Conservation (phyloP, 2,888 invertebrate genomes). For the Orchesellides sinensis region DNA sequence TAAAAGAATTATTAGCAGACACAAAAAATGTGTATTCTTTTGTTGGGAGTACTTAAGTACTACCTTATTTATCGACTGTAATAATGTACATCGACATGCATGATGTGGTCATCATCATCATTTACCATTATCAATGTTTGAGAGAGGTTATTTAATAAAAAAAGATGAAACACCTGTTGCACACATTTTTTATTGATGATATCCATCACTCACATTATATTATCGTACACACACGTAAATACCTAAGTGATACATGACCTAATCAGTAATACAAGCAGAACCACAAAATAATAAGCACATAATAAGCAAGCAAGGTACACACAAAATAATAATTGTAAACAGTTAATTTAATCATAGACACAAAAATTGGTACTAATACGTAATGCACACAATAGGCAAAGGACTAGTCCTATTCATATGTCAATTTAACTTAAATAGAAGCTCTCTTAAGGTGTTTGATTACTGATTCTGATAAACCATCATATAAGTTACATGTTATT, state of each 20-base stretch:
- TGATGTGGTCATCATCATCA: slow-evolving; percentile 34
- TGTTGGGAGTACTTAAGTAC: too few relatives aligned
- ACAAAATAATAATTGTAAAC: too few relatives aligned
- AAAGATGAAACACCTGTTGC: slow-evolving; percentile 30
- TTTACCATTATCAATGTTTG: not conserved
- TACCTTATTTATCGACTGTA: slow-evolving; percentile 18
- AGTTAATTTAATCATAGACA: slow-evolving; percentile 26
- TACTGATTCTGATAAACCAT: too few relatives aligned
- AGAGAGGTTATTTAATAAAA: slow-evolving; percentile 25
- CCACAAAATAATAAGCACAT: too few relatives aligned
- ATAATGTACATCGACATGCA: slow-evolving; percentile 35
- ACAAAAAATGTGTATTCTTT: not conserved
- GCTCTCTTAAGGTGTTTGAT: too few relatives aligned
- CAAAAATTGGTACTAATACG: not conserved
- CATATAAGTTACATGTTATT: too few relatives aligned
- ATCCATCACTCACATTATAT: slow-evolving; percentile 5
- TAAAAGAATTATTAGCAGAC: not conserved
- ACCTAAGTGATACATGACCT: slow-evolving; percentile 1
- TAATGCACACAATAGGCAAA: too few relatives aligned
- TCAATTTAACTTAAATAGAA: too few relatives aligned
- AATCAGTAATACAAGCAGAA: slow-evolving; percentile 5
- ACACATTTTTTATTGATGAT: slow-evolving; percentile 1
- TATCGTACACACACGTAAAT: too few relatives aligned
- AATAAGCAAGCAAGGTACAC: not conserved
- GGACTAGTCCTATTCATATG: too few relatives aligned